A percentile compares a stretch with the other conserved stretches of the same genome.
Evolutionary conservation across 2,888 invertebrate species (phyloP).

Genomic region (Papilio protenor): DNA sequence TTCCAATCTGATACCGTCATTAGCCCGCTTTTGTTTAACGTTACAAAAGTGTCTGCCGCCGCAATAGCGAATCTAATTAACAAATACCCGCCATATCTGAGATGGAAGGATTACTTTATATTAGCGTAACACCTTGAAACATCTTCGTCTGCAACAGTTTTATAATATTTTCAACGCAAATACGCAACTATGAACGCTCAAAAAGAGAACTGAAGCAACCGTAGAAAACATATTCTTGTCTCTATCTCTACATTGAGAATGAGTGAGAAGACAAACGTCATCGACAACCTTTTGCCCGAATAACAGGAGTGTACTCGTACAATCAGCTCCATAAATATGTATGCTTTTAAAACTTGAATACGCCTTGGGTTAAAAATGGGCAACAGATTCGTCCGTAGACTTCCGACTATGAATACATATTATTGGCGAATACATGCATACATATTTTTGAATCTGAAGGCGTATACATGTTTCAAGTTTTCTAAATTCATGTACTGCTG

Average conservation of each 20-base stretch:
- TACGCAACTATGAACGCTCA: not conserved
- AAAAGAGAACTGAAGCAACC: not conserved
- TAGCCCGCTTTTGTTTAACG: constrained; percentile 44
- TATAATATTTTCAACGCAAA: not conserved
- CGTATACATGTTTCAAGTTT: too few relatives aligned
- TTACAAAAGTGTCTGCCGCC: constrained; percentile 44
- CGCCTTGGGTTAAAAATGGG: too few relatives aligned
- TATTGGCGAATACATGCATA: too few relatives aligned
- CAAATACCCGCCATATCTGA: constrained; percentile 40
- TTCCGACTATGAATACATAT: too few relatives aligned
- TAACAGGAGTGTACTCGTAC: too few relatives aligned
- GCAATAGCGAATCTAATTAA: constrained; percentile 40
- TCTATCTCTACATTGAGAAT: not conserved
- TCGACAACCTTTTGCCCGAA: too few relatives aligned
- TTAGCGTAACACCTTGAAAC: constrained; percentile 27
- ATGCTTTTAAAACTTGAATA: too few relatives aligned
- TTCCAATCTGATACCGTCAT: constrained; percentile 45
- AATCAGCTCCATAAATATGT: too few relatives aligned
- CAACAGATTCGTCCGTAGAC: too few relatives aligned
- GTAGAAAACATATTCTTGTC: not conserved
- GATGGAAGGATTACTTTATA: constrained; percentile 28
- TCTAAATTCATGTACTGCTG: too few relatives aligned
- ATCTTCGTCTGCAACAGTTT: constrained; percentile 8
- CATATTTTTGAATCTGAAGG: too few relatives aligned
- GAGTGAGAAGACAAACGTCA: too few relatives aligned